These are phyloP conservation scores for Digitonthophagus gazella DNA, from an alignment of 2,888 invertebrate species.

Conservation along the genomic window DNA sequence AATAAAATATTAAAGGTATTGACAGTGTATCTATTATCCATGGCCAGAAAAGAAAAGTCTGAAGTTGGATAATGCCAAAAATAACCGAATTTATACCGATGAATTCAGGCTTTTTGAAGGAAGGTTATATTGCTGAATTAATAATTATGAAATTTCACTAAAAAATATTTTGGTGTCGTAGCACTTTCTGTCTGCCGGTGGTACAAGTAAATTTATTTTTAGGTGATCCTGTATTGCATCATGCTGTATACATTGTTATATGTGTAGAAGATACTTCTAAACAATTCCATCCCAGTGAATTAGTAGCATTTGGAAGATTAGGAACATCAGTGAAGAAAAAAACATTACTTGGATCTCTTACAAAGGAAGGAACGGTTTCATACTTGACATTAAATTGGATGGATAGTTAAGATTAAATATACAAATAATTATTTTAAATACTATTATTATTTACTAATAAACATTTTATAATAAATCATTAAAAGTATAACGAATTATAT, in stretches of 20 bases:
- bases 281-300: slow-evolving; percentile 54
- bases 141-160: no score
- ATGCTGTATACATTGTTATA: slow-evolving; percentile 73
- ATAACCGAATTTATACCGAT: no score
- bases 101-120: no score
- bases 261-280: slow-evolving; percentile 58
- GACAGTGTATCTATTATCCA: no score
- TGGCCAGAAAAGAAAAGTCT: no score
- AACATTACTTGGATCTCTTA: slow-evolving; percentile 64
- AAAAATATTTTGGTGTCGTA: neutral
- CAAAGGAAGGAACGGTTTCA: slow-evolving; percentile 48
- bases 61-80: no score
- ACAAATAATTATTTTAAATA: neutral
- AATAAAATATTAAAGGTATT: no score
- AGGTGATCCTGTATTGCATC: slow-evolving; percentile 80
- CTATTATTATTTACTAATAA: slow-evolving; percentile 11
- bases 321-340: slow-evolving; percentile 77
- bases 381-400: slow-evolving; percentile 63
- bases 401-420: slow-evolving; percentile 34
- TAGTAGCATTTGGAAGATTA: slow-evolving; percentile 70
- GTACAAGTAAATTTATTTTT: slow-evolving; percentile 42
- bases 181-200: no score
- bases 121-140: no score
- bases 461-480: slow-evolving; percentile 16
- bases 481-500: slow-evolving; percentile 51